Evolutionary conservation across 2,113 vertebrate species (phyloP).

Genomic region (Morone chrysops): DNA sequence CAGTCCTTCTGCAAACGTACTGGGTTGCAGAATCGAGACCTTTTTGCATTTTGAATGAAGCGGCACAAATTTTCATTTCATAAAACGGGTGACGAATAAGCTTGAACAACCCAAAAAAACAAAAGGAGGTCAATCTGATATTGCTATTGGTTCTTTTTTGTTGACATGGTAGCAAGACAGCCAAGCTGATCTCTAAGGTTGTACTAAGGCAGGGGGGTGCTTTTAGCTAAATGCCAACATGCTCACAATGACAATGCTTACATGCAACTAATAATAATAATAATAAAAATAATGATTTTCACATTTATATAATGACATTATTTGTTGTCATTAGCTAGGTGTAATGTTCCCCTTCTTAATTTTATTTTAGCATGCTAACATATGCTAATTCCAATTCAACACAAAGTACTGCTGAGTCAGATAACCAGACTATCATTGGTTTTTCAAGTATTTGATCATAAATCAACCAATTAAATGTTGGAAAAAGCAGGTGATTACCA

Average conservation of each 20-base stretch:
- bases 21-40: conserved; percentile 1
- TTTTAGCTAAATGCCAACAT: background rate
- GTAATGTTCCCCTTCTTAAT: background rate
- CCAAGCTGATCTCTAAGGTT: background rate
- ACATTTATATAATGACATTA: too few species aligned
- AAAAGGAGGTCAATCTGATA: background rate
- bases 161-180: background rate
- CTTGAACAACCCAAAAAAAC: background rate
- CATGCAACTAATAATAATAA: too few species aligned
- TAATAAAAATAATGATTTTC: too few species aligned
- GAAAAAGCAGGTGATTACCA: too few species aligned
- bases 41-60: conserved; percentile 6
- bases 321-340: background rate
- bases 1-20: conserved; percentile 5
- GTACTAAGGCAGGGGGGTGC: background rate
- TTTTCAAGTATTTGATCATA: background rate
- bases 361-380: background rate
- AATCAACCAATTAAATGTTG: too few species aligned
- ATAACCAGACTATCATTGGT: background rate
- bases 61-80: background rate
- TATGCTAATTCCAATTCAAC: background rate
- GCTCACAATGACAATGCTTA: background rate
- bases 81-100: background rate
- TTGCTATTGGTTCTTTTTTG: background rate
- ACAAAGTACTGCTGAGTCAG: background rate